Evolutionary conservation across 2,797 vertebrate species (phyloP).

Genomic region (Spondyliosoma cantharus): DNA sequence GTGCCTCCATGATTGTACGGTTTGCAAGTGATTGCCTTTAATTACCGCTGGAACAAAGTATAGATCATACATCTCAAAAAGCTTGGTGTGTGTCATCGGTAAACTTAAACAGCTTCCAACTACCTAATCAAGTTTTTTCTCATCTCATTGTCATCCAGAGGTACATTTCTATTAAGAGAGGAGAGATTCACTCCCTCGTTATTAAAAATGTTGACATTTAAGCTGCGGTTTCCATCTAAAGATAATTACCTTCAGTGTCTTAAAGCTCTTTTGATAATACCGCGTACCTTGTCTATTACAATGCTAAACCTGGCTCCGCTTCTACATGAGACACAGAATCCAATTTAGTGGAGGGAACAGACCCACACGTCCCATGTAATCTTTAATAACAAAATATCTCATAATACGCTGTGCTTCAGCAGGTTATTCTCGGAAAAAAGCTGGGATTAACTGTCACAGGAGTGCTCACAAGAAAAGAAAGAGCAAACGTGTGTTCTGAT

Average conservation of each 20-base stretch:
- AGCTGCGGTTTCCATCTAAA: conserved; percentile 43
- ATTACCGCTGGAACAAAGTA: conserved; percentile 60
- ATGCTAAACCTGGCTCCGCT: conserved; percentile 39
- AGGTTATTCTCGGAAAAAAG: conserved; percentile 49
- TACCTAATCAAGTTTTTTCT: conserved; percentile 38
- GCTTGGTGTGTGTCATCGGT: conserved; percentile 20
- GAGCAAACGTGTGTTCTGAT: conserved; percentile 39
- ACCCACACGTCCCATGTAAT: conserved; percentile 44
- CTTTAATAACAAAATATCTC: conserved; percentile 58
- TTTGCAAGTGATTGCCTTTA: conserved; percentile 66
- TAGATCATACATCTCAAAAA: conserved; percentile 38
- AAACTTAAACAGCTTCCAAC: conserved; percentile 47
- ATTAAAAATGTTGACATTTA: conserved; percentile 70
- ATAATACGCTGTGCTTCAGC: conserved; percentile 27
- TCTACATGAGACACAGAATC: conserved; percentile 50
- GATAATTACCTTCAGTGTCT: conserved; percentile 58
- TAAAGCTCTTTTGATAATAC: conserved; percentile 56
- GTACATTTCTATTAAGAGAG: conserved; percentile 44
- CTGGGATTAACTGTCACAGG: conserved; percentile 62
- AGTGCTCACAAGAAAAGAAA: conserved; percentile 57
- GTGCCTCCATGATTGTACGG: conserved; percentile 54
- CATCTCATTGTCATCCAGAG: conserved; percentile 30
- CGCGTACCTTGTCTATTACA: conserved; percentile 34
- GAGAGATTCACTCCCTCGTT: conserved; percentile 13
- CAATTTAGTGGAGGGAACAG: conserved; percentile 49